Conservation (phyloP, 1,140 invertebrate genomes). For the Caenorhabditis elegans region DNA sequence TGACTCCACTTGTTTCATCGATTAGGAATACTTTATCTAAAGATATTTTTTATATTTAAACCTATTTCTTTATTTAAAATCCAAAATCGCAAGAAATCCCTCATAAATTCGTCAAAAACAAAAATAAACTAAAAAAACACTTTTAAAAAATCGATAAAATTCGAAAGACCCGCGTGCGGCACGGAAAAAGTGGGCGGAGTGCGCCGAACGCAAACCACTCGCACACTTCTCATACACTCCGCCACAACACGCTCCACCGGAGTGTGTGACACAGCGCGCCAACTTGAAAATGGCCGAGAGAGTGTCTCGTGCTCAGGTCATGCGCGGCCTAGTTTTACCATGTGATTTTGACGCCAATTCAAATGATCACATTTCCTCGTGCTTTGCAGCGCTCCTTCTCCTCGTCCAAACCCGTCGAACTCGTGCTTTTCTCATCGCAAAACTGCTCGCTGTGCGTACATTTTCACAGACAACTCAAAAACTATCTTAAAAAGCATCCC, state of each 20-base stretch:
- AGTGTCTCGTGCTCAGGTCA: constrained; percentile 31
- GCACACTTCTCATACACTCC: too few relatives aligned
- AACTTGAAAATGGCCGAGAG: constrained; percentile 13
- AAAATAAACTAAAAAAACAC: too few relatives aligned
- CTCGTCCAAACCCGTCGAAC: constrained; percentile 6
- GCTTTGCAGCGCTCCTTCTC: constrained; percentile 27
- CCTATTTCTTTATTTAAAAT: too few relatives aligned
- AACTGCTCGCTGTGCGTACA: constrained; percentile 17
- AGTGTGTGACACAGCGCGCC: background rate
- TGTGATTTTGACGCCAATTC: constrained; percentile 29
- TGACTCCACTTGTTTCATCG: too few relatives aligned
- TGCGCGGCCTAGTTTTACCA: constrained; percentile 25
- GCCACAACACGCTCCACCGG: background rate
- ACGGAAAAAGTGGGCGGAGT: too few relatives aligned
- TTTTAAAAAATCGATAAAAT: too few relatives aligned
- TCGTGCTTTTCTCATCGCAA: constrained; percentile 1
- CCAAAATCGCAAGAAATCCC: too few relatives aligned
- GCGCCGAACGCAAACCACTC: too few relatives aligned
- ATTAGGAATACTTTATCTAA: too few relatives aligned
- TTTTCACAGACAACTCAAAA: background rate
- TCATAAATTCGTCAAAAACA: too few relatives aligned
- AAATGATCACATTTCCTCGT: constrained; percentile 29
- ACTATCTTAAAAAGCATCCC: background rate
- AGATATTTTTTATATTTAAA: too few relatives aligned
- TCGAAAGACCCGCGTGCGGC: too few relatives aligned